Base-by-base conservation (phyloP, 2,797 vertebrate species). In the Salmo trutta region DNA sequence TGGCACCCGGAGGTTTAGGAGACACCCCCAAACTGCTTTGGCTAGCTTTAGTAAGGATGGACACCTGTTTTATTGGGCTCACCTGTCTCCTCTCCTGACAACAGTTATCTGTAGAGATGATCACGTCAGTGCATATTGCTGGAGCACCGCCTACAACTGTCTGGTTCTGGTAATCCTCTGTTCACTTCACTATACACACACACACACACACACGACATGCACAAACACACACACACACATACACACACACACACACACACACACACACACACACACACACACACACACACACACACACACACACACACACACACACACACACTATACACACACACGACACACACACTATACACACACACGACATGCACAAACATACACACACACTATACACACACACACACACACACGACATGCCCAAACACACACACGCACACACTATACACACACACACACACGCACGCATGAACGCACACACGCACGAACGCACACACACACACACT, bases 91-190 rank as follows among this genome's bases (percentile, higher is more conserved):
- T 59, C 68, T 86, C 78, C 75, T 87, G 86, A 86, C 89, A 89
- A 91, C 82, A 82, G 81, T 86, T 86, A 91, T 90, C 84, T 54
- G 81, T 86, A 84, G 89, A 81, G 76, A 88, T 82, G 81, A 91
- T 88, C 85, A 66, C 77, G 75, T 36, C 33, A 36, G 6, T 36
- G 75, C 62, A 75, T 53, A 76, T 76, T 86, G 75, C 85, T 90
- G 88, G 83, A 88, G 78, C 73, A 76, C 71, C 66, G 85, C 88
- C 85, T 53, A 41, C 73, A 76, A 72, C 74, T 66, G 75, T 81
- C 81, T 76, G 70, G 73, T 82, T 80, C 81, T 77, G 67, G 68
- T 73, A 41, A 10, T 41, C 8, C 75, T 79, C 29, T 36, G 33
- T 47, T 69, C 72, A 33, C 16, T 59, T 62, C 62, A 79, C 79